A percentile compares a stretch with the other conserved stretches of the same genome.
These are phyloP conservation scores for Drosophila percnosoma DNA, from an alignment of 2,888 invertebrate genomes.

Conservation along the genomic window DNA sequence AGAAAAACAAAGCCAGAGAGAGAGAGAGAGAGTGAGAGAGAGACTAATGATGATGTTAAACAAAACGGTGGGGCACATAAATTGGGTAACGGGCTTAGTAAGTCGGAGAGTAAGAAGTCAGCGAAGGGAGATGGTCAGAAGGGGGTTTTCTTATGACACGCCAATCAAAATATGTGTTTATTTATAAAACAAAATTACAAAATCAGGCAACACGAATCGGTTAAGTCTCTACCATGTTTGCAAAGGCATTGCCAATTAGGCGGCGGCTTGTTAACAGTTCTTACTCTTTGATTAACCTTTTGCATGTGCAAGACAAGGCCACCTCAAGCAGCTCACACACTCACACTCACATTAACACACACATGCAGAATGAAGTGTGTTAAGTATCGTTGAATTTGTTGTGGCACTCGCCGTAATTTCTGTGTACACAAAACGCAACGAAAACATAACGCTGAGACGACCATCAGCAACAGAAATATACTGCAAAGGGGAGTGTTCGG, in stretches of 20 bases:
- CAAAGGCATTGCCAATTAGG: slow-evolving; percentile 56
- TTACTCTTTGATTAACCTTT: slow-evolving; percentile 64
- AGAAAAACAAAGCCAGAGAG: neutral
- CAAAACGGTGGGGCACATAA: slow-evolving; percentile 52
- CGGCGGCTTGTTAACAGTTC: slow-evolving; percentile 66
- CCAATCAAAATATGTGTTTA: slow-evolving; percentile 70
- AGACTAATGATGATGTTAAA: slow-evolving; percentile 74
- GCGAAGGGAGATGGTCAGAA: neutral
- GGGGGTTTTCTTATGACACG: slow-evolving; percentile 46
- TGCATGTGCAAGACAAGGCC: slow-evolving; percentile 39
- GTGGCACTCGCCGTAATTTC: slow-evolving; percentile 46
- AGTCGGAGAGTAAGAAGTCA: slow-evolving; percentile 36
- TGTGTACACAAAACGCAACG: slow-evolving; percentile 66
- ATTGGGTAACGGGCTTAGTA: slow-evolving; percentile 48
- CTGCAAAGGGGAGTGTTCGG: neutral
- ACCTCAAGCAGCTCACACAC: slow-evolving; percentile 28
- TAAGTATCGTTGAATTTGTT: slow-evolving; percentile 35
- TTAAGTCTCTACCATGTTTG: slow-evolving; percentile 14
- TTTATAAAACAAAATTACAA: slow-evolving; percentile 71
- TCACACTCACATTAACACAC: slow-evolving; percentile 5
- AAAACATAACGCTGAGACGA: slow-evolving; percentile 31
- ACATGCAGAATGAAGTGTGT: slow-evolving; percentile 13
- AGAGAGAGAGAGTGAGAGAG: slow-evolving; percentile 19
- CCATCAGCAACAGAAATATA: neutral
- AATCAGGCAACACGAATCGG: slow-evolving; percentile 44